phyloP scores from a whole-genome alignment of 2,113 vertebrate genomes.

The Carassius gibelio region DNA sequence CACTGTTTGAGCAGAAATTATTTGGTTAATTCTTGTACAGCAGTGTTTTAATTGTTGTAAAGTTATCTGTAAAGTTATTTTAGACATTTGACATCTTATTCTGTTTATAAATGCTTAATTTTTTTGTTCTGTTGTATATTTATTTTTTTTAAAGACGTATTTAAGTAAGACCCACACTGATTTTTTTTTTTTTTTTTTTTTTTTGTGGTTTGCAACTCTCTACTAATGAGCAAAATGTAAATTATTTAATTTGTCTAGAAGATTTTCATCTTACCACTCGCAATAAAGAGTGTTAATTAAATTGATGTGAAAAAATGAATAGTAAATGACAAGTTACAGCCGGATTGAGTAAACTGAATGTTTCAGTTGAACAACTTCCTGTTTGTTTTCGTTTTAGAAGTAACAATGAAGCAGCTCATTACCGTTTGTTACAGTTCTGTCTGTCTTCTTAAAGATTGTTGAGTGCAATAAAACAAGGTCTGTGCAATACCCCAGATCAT shows the following conservation, averaged over 20 bases:
- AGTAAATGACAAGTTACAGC: neutral
- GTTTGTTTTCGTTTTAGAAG: slow-evolving; percentile 16
- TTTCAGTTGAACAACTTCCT: neutral
- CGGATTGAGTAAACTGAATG: neutral
- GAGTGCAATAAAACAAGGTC: slow-evolving; percentile 54
- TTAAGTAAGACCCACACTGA: neutral
- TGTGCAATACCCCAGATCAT: slow-evolving; percentile 39
- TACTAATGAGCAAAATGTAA: neutral
- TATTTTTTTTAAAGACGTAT: slow-evolving; percentile 2
- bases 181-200: neutral
- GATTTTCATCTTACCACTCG: neutral
- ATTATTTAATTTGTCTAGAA: neutral
- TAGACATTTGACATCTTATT: neutral
- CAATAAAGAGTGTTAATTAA: neutral
- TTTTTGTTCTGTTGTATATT: neutral
- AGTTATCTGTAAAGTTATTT: neutral
- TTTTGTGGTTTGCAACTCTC: neutral
- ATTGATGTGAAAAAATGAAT: neutral
- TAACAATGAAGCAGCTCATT: neutral
- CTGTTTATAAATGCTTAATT: neutral
- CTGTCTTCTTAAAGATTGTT: slow-evolving; percentile 50
- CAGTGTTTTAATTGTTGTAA: slow-evolving; percentile 21
- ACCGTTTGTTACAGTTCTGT: slow-evolving; percentile 30
- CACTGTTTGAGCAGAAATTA: too few relatives aligned
- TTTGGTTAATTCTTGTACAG: neutral